phyloP scores from a whole-genome alignment of 2,888 invertebrate genomes.

The Pachycephus smyrnensis region DNA sequence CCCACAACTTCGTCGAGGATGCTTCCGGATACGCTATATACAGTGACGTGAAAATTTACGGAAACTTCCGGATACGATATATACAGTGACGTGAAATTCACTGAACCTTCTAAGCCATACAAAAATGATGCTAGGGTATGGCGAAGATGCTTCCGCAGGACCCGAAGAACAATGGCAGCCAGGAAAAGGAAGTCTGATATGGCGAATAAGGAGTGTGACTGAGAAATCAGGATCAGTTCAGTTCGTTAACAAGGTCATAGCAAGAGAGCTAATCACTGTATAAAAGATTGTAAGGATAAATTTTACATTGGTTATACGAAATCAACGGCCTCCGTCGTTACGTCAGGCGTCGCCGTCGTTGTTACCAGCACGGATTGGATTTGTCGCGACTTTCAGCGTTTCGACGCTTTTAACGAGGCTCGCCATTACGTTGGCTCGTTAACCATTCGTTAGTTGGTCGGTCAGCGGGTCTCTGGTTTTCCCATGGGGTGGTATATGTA shows the following conservation, averaged over 20 bases:
- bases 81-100: background rate
- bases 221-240: background rate
- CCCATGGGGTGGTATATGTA: background rate
- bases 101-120: background rate
- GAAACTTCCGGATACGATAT: background rate
- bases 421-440: constrained; percentile 36
- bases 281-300: background rate
- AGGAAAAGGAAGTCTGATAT: background rate
- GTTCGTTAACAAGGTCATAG: background rate
- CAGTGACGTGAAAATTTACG: background rate
- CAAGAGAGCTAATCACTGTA: background rate
- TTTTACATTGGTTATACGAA: background rate
- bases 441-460: constrained; percentile 40
- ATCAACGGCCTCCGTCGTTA: background rate
- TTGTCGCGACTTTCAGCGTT: constrained; percentile 22
- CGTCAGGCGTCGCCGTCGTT: background rate
- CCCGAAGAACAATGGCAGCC: background rate
- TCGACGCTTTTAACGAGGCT: constrained; percentile 36
- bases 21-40: background rate
- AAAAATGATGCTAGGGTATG: background rate
- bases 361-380: constrained; percentile 19
- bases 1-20: background rate
- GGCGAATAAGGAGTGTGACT: too few relatives aligned
- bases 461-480: constrained; percentile 21
- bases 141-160: background rate